A percentile compares a stretch with the other conserved stretches of the same genome.
phyloP scores from a whole-genome alignment of 2,113 vertebrate genomes.

The Oncorhynchus mykiss region DNA sequence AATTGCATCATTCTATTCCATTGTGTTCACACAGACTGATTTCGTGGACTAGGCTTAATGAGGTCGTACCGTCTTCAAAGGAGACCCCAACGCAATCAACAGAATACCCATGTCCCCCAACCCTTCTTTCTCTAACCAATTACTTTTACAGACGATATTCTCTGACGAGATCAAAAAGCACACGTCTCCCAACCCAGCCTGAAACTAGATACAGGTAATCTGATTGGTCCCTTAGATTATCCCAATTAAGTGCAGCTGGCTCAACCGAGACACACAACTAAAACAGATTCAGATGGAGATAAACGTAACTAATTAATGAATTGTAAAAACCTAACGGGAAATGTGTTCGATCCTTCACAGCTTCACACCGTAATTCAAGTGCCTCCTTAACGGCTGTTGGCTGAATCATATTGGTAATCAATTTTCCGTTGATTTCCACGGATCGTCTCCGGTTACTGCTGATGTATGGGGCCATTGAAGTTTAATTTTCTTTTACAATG shows the following conservation, averaged over 20 bases:
- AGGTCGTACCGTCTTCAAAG: not conserved
- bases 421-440: conserved; percentile 10
- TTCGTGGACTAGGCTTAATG: not conserved
- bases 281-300: not conserved
- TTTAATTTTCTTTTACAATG: conserved; percentile 9
- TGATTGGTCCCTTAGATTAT: not conserved
- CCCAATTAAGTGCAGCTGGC: not conserved
- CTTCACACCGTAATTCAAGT: not conserved
- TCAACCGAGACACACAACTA: not conserved
- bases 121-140: not conserved
- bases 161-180: conserved; percentile 2
- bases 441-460: conserved; percentile 18
- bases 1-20: not conserved
- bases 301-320: not conserved
- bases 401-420: conserved; percentile 25
- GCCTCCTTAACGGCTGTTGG: conserved; percentile 1
- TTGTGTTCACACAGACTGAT: not conserved
- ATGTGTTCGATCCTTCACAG: conserved; percentile 15
- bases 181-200: not conserved
- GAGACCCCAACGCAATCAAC: not conserved
- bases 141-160: conserved; percentile 27
- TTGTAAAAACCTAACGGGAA: conserved; percentile 10
- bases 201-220: conserved; percentile 7
- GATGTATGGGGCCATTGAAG: conserved; percentile 18
- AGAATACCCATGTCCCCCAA: not conserved